These are phyloP conservation scores for Neotoma lepida DNA, from an alignment of 2,113 vertebrate genomes.

Conservation along the genomic window DNA sequence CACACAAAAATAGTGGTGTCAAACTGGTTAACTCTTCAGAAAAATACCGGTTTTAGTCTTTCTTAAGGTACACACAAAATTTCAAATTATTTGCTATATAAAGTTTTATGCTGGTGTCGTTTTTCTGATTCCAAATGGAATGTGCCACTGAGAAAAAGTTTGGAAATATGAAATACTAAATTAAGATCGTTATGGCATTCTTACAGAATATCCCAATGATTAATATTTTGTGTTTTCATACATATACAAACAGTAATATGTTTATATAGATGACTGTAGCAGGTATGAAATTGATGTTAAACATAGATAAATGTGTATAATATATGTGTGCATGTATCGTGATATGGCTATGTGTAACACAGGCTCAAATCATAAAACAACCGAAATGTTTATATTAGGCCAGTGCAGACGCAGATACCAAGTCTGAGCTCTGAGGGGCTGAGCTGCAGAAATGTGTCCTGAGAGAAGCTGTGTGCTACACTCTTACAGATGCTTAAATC, in stretches of 20 bases:
- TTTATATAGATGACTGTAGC: background rate
- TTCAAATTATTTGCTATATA: background rate
- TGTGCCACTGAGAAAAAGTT: background rate
- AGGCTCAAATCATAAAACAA: background rate
- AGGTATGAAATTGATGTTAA: background rate
- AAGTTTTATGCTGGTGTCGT: background rate
- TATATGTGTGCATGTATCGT: background rate
- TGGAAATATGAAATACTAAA: background rate
- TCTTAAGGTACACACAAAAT: background rate
- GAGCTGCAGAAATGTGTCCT: background rate
- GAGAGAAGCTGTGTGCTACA: background rate
- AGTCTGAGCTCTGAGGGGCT: background rate
- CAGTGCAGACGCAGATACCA: background rate
- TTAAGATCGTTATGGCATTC: background rate
- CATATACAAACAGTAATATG: background rate
- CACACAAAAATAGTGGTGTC: background rate
- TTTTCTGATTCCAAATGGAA: slow-evolving; percentile 28
- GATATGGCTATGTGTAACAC: background rate
- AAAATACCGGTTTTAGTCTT: background rate
- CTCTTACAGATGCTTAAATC: background rate
- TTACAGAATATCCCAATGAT: background rate
- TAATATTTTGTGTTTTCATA: background rate
- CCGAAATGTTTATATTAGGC: background rate
- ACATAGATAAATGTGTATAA: background rate
- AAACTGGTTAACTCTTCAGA: background rate